These are phyloP conservation scores for Eumacrocentrus americanus DNA, from an alignment of 2,888 invertebrate species.

Conservation along the genomic window DNA sequence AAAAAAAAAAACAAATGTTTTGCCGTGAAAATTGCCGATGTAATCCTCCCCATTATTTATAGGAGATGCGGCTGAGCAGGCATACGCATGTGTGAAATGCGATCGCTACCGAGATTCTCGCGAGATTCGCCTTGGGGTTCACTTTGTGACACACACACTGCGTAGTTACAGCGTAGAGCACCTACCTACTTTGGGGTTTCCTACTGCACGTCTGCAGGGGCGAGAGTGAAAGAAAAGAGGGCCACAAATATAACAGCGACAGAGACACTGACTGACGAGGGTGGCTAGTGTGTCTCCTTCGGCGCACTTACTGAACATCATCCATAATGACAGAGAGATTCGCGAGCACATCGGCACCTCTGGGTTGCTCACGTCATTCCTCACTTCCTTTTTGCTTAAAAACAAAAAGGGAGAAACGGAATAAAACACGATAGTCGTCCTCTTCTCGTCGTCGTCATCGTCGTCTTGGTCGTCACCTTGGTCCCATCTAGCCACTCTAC, in stretches of 20 bases:
- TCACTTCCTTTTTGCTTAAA: constrained; percentile 28
- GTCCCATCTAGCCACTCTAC: constrained; percentile 53
- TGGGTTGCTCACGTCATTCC: constrained; percentile 48
- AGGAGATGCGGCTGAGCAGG: constrained; percentile 60
- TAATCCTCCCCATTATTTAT: constrained; percentile 61
- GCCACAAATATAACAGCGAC: constrained; percentile 35
- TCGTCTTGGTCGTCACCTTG: constrained; percentile 47
- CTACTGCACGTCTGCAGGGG: constrained; percentile 56
- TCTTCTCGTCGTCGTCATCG: constrained; percentile 36
- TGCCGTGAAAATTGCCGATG: constrained; percentile 53
- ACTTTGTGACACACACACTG: constrained; percentile 56
- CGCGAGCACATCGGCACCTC: constrained; percentile 47
- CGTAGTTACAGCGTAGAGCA: constrained; percentile 60
- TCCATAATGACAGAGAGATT: constrained; percentile 43
- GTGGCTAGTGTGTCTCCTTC: constrained; percentile 50
- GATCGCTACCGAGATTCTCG: constrained; percentile 56
- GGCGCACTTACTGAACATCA: constrained; percentile 43
- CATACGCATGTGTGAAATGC: constrained; percentile 51
- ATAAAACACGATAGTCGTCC: constrained; percentile 6
- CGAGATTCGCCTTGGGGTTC: constrained; percentile 59
- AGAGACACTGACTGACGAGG: constrained; percentile 43
- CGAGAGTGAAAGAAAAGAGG: constrained; percentile 29
- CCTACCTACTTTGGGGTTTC: constrained; percentile 58
- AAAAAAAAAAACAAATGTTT: constrained; percentile 41
- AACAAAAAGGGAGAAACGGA: constrained; percentile 8